phyloP scores from a whole-genome alignment of 92 coral and sea anemone genomes.

The Palythoa heliodiscus region DNA sequence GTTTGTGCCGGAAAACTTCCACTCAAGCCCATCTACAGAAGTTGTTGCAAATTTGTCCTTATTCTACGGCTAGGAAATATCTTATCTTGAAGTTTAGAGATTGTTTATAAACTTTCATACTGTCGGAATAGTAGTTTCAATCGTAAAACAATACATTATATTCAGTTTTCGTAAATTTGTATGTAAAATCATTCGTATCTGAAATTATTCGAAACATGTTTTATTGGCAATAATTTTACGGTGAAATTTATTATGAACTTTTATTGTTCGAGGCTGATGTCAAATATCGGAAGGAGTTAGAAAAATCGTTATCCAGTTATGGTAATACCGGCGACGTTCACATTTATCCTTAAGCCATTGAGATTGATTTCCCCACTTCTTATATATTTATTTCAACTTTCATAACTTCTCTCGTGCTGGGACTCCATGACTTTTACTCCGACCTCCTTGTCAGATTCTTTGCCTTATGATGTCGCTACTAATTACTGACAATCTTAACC shows the following conservation, averaged over 20 bases:
- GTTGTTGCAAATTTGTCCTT: background rate
- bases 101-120: background rate
- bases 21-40: background rate
- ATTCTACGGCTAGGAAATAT: background rate
- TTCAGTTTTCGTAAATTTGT: no score
- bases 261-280: conserved; percentile 16
- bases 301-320: conserved; percentile 35
- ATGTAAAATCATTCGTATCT: conserved; percentile 5
- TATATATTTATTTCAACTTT: no score
- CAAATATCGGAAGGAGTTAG: background rate
- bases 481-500: no score
- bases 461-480: no score
- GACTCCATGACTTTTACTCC: no score
- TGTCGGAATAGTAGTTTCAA: background rate
- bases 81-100: background rate
- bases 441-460: no score
- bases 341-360: background rate
- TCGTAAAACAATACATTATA: background rate
- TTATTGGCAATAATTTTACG: conserved; percentile 22
- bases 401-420: no score
- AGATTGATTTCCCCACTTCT: background rate
- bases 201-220: background rate
- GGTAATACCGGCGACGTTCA: conserved; percentile 14
- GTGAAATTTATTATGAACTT: conserved; percentile 6
- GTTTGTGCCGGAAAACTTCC: background rate